Evolutionary conservation across 2,113 vertebrate species (phyloP).

Genomic region (Passer montanus): DNA sequence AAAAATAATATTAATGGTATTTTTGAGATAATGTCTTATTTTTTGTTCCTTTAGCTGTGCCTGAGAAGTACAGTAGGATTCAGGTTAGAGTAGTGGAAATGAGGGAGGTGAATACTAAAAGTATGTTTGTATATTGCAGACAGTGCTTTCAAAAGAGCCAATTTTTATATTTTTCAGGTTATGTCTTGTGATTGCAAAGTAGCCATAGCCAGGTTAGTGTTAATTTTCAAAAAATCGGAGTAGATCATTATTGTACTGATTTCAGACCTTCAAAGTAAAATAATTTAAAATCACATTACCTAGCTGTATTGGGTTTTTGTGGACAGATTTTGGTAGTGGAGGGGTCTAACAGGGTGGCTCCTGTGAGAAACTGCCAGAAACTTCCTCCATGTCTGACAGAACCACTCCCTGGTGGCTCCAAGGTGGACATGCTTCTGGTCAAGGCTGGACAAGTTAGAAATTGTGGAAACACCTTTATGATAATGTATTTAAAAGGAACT

Average conservation of each 20-base stretch:
- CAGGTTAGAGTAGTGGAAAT: background rate
- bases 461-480: background rate
- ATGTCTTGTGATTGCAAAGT: background rate
- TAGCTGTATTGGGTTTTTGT: background rate
- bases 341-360: background rate
- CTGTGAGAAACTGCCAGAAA: background rate
- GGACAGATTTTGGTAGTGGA: background rate
- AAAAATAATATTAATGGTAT: background rate
- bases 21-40: background rate
- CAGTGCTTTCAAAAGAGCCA: background rate
- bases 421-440: background rate
- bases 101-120: background rate
- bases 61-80: background rate
- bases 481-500: background rate
- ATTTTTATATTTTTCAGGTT: background rate
- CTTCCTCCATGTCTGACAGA: background rate
- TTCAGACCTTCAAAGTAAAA: background rate
- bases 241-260: background rate
- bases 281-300: background rate
- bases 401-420: background rate
- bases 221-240: background rate
- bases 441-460: background rate
- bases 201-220: background rate
- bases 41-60: background rate
- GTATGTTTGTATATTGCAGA: background rate